A percentile compares a stretch with the other conserved stretches of the same genome.
phyloP scores from a whole-genome alignment of 1,140 invertebrate species.

The Papilio dardanus region DNA sequence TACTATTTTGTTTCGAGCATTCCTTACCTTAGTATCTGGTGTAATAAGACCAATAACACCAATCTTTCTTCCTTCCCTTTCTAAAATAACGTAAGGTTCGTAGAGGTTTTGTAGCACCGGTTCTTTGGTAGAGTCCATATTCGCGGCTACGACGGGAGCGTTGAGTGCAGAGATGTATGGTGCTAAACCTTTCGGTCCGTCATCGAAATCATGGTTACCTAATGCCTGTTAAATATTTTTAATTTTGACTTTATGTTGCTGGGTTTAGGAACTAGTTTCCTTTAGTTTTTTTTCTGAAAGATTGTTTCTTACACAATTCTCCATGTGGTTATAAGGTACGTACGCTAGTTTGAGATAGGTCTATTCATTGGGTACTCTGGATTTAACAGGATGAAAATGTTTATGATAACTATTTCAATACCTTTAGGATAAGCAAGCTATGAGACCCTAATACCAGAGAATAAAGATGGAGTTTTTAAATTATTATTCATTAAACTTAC shows the following conservation, averaged over 20 bases:
- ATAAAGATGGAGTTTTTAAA: too few species aligned
- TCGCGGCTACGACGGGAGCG: constrained; percentile 87
- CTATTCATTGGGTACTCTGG: too few species aligned
- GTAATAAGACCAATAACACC: constrained; percentile 92
- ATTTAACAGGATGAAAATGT: too few species aligned
- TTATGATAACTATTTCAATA: too few species aligned
- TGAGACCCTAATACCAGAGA: too few species aligned
- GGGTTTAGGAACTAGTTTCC: too few species aligned
- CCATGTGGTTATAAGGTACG: too few species aligned
- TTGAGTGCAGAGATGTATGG: constrained; percentile 86
- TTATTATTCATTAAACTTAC: too few species aligned
- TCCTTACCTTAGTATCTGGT: constrained; percentile 52
- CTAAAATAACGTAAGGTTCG: constrained; percentile 83
- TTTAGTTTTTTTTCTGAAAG: not conserved
- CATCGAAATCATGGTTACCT: constrained; percentile 95
- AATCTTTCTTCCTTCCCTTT: constrained; percentile 85
- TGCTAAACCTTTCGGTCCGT: constrained; percentile 86
- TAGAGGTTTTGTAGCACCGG: constrained; percentile 84
- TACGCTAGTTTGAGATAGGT: too few species aligned
- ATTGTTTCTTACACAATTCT: too few species aligned
- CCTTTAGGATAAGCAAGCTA: too few species aligned
- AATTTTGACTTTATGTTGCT: too few species aligned
- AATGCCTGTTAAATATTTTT: constrained; percentile 83
- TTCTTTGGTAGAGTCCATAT: constrained; percentile 87
- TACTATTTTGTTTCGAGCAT: not conserved